Evolutionary conservation across 2,113 vertebrate species (phyloP).

Genomic region (Trinectes maculatus): DNA sequence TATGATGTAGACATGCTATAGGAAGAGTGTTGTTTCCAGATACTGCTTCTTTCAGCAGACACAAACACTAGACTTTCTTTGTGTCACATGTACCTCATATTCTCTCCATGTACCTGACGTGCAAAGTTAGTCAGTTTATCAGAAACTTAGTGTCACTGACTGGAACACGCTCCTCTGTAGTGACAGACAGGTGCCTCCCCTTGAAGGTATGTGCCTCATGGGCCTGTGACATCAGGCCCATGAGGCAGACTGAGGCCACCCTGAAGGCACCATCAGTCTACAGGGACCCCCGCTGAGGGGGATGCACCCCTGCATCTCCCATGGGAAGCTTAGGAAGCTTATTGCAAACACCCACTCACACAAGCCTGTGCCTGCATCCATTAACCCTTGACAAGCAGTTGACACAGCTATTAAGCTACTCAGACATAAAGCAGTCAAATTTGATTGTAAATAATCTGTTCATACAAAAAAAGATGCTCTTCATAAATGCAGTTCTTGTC

Average conservation of each 20-base stretch:
- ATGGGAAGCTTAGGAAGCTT: neutral
- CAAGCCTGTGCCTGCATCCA: neutral
- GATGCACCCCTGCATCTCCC: neutral
- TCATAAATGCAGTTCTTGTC: neutral
- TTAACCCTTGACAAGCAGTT: neutral
- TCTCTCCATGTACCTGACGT: no score
- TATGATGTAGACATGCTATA: neutral
- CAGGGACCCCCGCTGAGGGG: neutral
- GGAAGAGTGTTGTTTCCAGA: neutral
- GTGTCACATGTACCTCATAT: no score
- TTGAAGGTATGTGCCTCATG: constrained; percentile 37
- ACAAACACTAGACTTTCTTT: no score
- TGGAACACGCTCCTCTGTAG: neutral
- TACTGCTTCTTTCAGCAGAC: no score
- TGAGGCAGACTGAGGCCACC: neutral
- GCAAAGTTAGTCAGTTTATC: neutral
- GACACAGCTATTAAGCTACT: no score
- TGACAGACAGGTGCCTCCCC: neutral
- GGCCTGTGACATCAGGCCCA: constrained; percentile 22
- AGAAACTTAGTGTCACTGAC: neutral
- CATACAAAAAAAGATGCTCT: neutral
- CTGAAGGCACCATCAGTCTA: constrained; percentile 16
- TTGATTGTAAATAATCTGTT: no score
- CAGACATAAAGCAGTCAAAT: no score
- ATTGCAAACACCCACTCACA: neutral